These are phyloP conservation scores for Tricholaema leucomelas DNA, from an alignment of 2,113 vertebrate genomes.

Conservation along the genomic window DNA sequence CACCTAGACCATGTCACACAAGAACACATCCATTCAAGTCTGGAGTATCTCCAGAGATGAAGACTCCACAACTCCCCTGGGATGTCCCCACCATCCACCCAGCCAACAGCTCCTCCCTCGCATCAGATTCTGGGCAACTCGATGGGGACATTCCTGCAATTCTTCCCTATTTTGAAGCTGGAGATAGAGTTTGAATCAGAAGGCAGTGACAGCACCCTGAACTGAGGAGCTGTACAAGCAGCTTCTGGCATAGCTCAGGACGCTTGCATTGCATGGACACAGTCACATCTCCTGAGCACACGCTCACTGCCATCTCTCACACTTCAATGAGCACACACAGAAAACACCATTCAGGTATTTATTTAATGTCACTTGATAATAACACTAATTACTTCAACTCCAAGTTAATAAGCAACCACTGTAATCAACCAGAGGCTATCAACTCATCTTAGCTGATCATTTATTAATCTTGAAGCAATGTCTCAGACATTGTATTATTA, in stretches of 20 bases:
- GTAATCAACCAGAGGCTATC: not conserved
- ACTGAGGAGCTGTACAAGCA: not conserved
- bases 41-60: no score
- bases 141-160: accelerated
- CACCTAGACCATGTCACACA: no score
- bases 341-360: not conserved
- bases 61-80: no score
- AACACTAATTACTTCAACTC: conserved; percentile 30
- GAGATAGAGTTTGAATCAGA: not conserved
- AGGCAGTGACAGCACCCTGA: not conserved
- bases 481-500: not conserved
- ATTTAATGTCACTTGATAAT: not conserved
- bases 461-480: conserved; percentile 3
- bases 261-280: accelerated
- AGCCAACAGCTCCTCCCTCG: not conserved
- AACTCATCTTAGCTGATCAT: not conserved
- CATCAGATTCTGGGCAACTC: not conserved
- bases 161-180: not conserved
- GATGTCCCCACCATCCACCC: not conserved
- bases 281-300: accelerated
- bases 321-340: not conserved
- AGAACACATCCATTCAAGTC: no score
- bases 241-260: accelerated
- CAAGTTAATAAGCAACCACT: conserved; percentile 7
- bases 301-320: not conserved